A percentile compares a stretch with the other conserved stretches of the same genome.
These are phyloP conservation scores for Lampris incognitus DNA, from an alignment of 2,113 vertebrate species.

Conservation along the genomic window DNA sequence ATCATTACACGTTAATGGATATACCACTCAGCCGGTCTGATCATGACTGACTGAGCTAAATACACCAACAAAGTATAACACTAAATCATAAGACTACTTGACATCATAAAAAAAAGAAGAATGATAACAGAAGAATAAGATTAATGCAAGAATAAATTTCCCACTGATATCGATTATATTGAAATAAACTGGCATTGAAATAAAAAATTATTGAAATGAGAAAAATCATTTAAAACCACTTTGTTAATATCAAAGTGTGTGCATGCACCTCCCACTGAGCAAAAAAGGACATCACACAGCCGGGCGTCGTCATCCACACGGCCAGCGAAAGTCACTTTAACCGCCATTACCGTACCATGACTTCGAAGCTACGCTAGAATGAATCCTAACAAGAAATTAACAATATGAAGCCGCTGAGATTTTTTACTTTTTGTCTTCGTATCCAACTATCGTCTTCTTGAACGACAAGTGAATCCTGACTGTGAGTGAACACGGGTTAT, in stretches of 20 bases:
- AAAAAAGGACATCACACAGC: background rate
- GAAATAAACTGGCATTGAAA: background rate
- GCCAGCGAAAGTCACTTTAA: background rate
- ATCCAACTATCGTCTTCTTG: background rate
- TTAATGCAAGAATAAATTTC: constrained; percentile 7
- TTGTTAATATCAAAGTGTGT: background rate
- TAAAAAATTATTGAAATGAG: constrained; percentile 19
- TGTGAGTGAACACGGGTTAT: constrained; percentile 17
- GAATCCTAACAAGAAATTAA: background rate
- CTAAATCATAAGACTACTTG: background rate
- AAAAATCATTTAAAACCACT: background rate
- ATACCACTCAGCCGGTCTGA: no score
- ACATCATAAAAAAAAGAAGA: background rate
- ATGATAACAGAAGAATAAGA: background rate
- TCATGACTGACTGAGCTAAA: no score
- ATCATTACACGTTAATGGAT: background rate
- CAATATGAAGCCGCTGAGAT: constrained; percentile 22
- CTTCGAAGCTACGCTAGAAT: constrained; percentile 18
- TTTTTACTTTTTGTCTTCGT: background rate
- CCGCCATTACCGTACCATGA: background rate
- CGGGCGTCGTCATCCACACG: background rate
- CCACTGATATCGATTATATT: background rate
- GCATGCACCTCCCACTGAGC: background rate
- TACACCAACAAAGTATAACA: background rate
- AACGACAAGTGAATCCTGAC: background rate